Percentiles rank a stretch among this genome's conserved stretches.
Evolutionary conservation across 2,888 invertebrate species (phyloP).

Genomic region (Nomada fabriciana): DNA sequence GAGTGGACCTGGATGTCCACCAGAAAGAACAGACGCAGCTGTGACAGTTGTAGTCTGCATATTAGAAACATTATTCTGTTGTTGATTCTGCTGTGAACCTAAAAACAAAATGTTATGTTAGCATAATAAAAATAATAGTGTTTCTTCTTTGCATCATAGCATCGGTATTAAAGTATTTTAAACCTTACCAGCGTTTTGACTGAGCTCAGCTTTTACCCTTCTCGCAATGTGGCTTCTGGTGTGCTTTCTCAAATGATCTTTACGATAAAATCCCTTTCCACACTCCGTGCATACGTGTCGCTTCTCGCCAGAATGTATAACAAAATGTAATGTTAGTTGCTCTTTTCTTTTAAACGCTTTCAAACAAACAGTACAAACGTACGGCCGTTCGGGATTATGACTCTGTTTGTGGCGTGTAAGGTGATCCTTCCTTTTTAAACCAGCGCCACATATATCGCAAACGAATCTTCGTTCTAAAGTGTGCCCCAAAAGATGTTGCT

Average conservation of each 20-base stretch:
- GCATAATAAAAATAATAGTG: neutral
- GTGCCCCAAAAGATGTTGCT: conserved; percentile 94
- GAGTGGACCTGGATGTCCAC: conserved; percentile 82
- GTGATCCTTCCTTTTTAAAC: conserved; percentile 94
- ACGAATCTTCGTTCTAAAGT: conserved; percentile 94
- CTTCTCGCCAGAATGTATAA: conserved; percentile 95
- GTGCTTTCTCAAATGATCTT: conserved; percentile 94
- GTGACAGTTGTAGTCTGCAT: conserved; percentile 81
- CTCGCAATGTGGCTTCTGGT: conserved; percentile 94
- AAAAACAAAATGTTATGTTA: conserved; percentile 4
- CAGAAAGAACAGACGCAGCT: conserved; percentile 81
- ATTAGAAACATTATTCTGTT: conserved; percentile 81
- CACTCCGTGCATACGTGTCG: conserved; percentile 94
- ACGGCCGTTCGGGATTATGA: conserved; percentile 95
- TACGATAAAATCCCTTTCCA: conserved; percentile 95
- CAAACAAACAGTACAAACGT: conserved; percentile 94
- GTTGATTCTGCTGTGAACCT: conserved; percentile 82
- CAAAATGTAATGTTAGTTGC: conserved; percentile 94
- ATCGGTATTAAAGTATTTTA: neutral
- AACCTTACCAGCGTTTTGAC: conserved; percentile 87
- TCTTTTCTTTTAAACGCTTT: conserved; percentile 96
- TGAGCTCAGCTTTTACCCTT: conserved; percentile 93
- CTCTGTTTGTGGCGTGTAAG: conserved; percentile 94
- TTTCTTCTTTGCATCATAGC: neutral
- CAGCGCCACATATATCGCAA: conserved; percentile 95